phyloP scores from a whole-genome alignment of 1,140 invertebrate genomes.

The Macrobrachium rosenbergii region DNA sequence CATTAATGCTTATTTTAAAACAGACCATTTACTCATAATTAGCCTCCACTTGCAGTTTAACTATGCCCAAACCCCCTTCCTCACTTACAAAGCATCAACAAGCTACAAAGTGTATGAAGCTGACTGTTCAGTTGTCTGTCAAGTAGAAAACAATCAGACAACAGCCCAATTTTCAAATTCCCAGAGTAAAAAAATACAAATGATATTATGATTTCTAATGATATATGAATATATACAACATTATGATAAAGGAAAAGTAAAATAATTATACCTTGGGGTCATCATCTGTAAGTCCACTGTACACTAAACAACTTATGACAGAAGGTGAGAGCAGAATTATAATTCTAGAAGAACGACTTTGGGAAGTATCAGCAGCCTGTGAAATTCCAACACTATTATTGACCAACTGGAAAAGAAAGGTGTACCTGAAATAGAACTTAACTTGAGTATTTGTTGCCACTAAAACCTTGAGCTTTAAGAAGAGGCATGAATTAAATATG shows the following conservation, averaged over 20 bases:
- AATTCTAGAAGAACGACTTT: conserved; percentile 37
- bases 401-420: conserved; percentile 16
- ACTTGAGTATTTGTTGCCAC: background rate
- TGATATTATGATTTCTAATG: background rate
- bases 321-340: conserved; percentile 21
- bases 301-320: conserved; percentile 32
- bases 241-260: background rate
- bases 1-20: no score
- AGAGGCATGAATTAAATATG: background rate
- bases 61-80: no score
- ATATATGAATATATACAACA: conserved; percentile 1
- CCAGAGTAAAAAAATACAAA: no score
- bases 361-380: conserved; percentile 29
- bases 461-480: background rate
- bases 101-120: no score
- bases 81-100: no score
- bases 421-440: conserved; percentile 21
- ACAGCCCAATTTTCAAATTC: no score
- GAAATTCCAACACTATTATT: conserved; percentile 42
- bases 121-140: no score
- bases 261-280: conserved; percentile 27
- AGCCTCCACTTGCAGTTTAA: no score
- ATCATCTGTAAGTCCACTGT: conserved; percentile 38
- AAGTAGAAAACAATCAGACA: no score
- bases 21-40: no score